These are phyloP conservation scores for Kryptolebias ocellatus DNA, from an alignment of 2,797 vertebrate species.

Conservation along the genomic window DNA sequence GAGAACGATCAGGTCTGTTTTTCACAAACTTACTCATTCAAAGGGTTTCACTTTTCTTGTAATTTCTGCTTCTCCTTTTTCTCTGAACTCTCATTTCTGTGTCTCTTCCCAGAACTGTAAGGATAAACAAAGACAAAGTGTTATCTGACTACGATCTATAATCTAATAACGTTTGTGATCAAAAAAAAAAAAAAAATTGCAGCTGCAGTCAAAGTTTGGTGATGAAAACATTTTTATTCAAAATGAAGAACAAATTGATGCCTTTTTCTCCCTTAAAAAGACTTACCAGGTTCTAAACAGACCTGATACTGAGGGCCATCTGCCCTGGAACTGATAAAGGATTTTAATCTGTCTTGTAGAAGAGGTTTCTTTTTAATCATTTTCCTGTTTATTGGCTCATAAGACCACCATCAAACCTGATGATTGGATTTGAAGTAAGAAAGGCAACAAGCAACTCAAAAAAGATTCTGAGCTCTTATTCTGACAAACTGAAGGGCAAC, in stretches of 20 bases:
- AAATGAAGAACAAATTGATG: too few relatives aligned
- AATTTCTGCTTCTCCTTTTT: slow-evolving; percentile 19
- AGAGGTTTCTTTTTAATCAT: slow-evolving; percentile 13
- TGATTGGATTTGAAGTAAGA: slow-evolving; percentile 16
- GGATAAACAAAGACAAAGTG: slow-evolving; percentile 14
- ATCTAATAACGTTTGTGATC: neutral
- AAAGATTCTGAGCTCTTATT: neutral
- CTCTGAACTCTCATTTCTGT: slow-evolving; percentile 26
- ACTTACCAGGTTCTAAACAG: too few relatives aligned
- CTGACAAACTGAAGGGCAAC: neutral
- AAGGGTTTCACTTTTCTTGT: neutral
- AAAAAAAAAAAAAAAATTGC: slow-evolving; percentile 1
- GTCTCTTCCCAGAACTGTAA: slow-evolving; percentile 18
- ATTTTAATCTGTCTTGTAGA: neutral
- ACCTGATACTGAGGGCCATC: slow-evolving; percentile 15
- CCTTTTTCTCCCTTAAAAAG: too few relatives aligned
- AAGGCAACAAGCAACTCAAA: slow-evolving; percentile 3
- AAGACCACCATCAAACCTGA: slow-evolving; percentile 13
- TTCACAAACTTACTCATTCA: too few relatives aligned
- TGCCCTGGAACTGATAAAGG: slow-evolving; percentile 12
- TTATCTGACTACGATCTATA: slow-evolving; percentile 9
- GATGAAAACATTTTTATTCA: slow-evolving; percentile 8
- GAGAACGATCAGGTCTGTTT: neutral
- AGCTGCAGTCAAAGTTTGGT: slow-evolving; percentile 10
- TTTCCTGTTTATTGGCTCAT: slow-evolving; percentile 16